Percentiles rank a stretch among this genome's conserved stretches.
These are phyloP conservation scores for Scomber scombrus DNA, from an alignment of 2,113 vertebrate species.

Conservation along the genomic window DNA sequence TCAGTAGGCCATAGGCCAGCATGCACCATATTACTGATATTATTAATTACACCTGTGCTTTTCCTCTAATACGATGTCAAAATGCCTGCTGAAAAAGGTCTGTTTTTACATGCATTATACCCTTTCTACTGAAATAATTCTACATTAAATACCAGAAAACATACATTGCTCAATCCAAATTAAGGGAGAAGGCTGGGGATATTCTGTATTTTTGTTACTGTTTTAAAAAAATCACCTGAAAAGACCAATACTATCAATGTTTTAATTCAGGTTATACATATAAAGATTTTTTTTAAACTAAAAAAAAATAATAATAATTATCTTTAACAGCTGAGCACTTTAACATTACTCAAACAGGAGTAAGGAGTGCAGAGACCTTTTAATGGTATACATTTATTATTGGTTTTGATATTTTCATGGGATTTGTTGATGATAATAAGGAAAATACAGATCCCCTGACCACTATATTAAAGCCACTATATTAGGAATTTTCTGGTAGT, in stretches of 20 bases:
- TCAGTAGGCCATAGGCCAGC: not conserved
- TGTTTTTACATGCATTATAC: not conserved
- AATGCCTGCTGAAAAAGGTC: not conserved
- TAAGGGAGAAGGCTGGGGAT: not conserved
- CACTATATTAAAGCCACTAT: not conserved
- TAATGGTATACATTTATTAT: not conserved
- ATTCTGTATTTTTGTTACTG: not conserved
- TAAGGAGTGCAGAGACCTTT: not conserved
- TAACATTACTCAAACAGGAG: too few species aligned
- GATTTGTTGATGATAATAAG: conserved; percentile 18
- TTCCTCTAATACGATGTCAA: not conserved
- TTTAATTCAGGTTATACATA: too few species aligned
- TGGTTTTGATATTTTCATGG: conserved; percentile 21
- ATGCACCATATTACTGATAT: not conserved
- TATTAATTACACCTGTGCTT: conserved; percentile 1
- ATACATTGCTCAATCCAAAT: not conserved
- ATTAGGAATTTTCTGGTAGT: conserved; percentile 20
- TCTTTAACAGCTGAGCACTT: not conserved
- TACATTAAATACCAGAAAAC: not conserved
- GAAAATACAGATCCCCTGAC: not conserved
- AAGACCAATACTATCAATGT: conserved; percentile 2
- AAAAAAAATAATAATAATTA: not conserved
- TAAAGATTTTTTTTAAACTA: too few species aligned
- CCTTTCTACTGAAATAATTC: not conserved
- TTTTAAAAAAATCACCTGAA: conserved; percentile 37